Evolutionary conservation across 2,888 invertebrate genomes (phyloP).

Genomic region (Entomobrya multifasciata): DNA sequence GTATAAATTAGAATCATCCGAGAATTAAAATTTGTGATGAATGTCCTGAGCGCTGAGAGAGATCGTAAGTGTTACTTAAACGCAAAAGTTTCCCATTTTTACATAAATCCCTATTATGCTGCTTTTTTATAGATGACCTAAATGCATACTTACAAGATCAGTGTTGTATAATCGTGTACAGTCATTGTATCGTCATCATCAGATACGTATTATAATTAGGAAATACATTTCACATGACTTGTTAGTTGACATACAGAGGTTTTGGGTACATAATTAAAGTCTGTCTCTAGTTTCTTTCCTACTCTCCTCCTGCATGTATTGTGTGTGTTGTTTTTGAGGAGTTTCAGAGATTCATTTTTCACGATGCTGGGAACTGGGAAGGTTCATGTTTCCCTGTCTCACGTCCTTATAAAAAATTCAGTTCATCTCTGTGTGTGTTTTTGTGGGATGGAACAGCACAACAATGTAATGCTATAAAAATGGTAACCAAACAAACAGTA

Average conservation of each 20-base stretch:
- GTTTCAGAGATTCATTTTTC: conserved; percentile 56
- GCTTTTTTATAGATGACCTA: background rate
- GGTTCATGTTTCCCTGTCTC: conserved; percentile 17
- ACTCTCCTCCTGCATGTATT: background rate
- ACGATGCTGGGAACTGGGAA: conserved; percentile 21
- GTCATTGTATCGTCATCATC: background rate
- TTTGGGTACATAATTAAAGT: conserved; percentile 39
- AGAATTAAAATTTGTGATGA: no score
- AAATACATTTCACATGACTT: conserved; percentile 22
- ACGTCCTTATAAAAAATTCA: conserved; percentile 64
- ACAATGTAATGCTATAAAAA: background rate
- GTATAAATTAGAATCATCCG: no score
- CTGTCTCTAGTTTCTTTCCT: background rate
- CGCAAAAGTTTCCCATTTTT: no score
- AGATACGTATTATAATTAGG: conserved; percentile 20
- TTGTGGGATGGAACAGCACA: background rate
- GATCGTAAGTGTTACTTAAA: no score
- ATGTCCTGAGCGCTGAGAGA: no score
- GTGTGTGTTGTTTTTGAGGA: conserved; percentile 21
- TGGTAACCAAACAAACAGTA: background rate
- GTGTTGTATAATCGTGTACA: conserved; percentile 1
- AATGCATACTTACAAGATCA: background rate
- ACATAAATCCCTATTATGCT: no score
- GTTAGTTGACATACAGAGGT: conserved; percentile 34
- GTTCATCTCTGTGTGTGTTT: conserved; percentile 1